These are phyloP conservation scores for Gallinago paraguaiae DNA, from an alignment of 2,113 vertebrate genomes.

Conservation along the genomic window DNA sequence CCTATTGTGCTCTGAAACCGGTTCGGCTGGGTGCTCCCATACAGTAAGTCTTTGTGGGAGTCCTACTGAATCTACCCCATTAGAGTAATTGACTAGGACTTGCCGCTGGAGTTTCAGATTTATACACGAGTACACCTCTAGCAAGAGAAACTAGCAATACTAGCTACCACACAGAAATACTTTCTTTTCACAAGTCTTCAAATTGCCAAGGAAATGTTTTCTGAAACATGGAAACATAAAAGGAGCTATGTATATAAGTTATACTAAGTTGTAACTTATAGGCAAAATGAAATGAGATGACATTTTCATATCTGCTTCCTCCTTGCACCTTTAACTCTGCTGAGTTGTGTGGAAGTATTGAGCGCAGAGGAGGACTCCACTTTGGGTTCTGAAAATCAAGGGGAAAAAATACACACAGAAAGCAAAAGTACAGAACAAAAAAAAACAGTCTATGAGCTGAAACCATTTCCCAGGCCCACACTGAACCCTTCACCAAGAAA, in stretches of 20 bases:
- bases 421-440: not conserved
- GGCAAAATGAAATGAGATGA: not conserved
- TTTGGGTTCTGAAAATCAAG: not conserved
- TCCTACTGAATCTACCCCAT: not conserved
- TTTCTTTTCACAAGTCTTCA: not conserved
- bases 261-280: not conserved
- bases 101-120: not conserved
- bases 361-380: not conserved
- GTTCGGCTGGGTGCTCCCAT: too few relatives aligned
- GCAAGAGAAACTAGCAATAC: not conserved
- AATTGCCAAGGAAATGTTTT: not conserved
- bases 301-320: not conserved
- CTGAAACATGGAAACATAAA: not conserved
- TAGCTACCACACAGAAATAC: not conserved
- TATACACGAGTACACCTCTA: not conserved
- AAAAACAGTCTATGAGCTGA: not conserved
- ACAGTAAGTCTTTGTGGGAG: not conserved
- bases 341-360: not conserved
- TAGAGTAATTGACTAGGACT: not conserved
- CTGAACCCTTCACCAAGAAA: fast-evolving
- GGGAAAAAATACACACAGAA: not conserved
- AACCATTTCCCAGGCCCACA: not conserved
- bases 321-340: not conserved
- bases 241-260: not conserved
- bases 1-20: too few relatives aligned